Evolutionary conservation across 2,113 vertebrate species (phyloP), one percentile per base, ranked within the genome.

Genomic region (Rhinoptilus africanus): DNA sequence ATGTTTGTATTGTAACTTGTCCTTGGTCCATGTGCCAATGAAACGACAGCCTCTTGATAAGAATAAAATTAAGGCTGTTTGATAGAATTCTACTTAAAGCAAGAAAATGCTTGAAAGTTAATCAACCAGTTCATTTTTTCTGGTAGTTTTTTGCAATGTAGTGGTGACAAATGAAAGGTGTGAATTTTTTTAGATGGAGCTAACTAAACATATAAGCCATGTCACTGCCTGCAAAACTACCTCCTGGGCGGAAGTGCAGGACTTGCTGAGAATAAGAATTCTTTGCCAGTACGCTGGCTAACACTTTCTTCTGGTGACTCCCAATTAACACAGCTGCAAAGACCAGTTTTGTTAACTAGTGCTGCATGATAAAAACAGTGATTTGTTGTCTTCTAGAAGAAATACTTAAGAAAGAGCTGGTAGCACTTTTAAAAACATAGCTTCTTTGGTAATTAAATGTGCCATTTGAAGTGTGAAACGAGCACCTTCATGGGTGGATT

Each of bases 1-100:
- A 64, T 94, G 39, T 95, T 97, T 97, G 91, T 32, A 89, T 78
- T 97, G 83, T 68, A 91, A 60, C 35, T 75, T 87, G 91, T 81
- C 94, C 93, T 94, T 96, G 86, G 62, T 93, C 53, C n/a, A 5
- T 43, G 64, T 87, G 68, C 76, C 21, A 21, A 83, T 85, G 92
- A 64, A 93, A 68, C 81, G 88, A 48, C 72, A 90, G 79, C 7
- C 35, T 21, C 66, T 83, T 67, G 92, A 91, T 94, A 96, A 95
- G 88, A 62, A 51, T 27, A 85, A 90, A 94, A 77, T 77, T 47
- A 79, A 83, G 12, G 12, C 43, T 51, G 51, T 76, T 86, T 73
- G 64, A 62, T 88, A 56, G 19, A 68, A 60, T 34, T 93, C 23
- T 72, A 20, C 43, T 75, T 18, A 64, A 53, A 76, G 64, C 26